Percentiles rank a stretch among this genome's conserved stretches.
These are phyloP conservation scores for Triplophysa siluroides DNA, from an alignment of 2,113 vertebrate species.

Conservation along the genomic window DNA sequence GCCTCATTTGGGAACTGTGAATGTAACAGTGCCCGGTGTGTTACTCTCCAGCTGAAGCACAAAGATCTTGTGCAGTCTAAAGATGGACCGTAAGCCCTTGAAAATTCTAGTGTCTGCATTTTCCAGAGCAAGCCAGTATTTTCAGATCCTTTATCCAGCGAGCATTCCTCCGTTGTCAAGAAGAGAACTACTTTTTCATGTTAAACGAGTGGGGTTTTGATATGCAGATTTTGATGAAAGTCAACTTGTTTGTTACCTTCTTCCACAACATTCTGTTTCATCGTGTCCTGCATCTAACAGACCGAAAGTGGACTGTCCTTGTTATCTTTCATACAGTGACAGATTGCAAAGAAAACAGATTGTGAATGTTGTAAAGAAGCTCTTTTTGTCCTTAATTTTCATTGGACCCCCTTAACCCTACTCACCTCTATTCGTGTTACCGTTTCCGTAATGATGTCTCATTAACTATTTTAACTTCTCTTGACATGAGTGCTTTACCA, in stretches of 20 bases:
- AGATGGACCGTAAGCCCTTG: constrained; percentile 15
- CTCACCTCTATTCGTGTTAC: not conserved
- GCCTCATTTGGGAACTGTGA: constrained; percentile 35
- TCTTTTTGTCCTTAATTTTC: constrained; percentile 30
- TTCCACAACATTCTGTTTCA: not conserved
- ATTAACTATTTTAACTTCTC: constrained; percentile 30
- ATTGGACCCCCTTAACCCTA: constrained; percentile 16
- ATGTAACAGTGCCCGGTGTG: not conserved
- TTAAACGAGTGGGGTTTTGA: constrained; percentile 27
- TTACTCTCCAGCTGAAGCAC: constrained; percentile 29
- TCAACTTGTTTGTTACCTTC: not conserved
- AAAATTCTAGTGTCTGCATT: constrained; percentile 8
- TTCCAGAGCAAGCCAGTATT: constrained; percentile 47
- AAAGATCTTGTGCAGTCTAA: constrained; percentile 35
- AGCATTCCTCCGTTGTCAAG: constrained; percentile 11
- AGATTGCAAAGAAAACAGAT: not conserved
- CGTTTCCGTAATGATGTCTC: not conserved
- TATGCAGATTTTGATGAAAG: constrained; percentile 33
- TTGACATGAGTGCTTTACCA: not conserved
- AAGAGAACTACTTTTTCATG: constrained; percentile 11
- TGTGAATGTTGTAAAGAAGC: constrained; percentile 36
- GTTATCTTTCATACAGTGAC: not conserved
- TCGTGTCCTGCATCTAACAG: not conserved
- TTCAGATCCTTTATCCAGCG: not conserved
- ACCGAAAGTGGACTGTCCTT: constrained; percentile 3